Evolutionary conservation across 1,140 invertebrate genomes (phyloP).

Genomic region (Drosophila pandora): DNA sequence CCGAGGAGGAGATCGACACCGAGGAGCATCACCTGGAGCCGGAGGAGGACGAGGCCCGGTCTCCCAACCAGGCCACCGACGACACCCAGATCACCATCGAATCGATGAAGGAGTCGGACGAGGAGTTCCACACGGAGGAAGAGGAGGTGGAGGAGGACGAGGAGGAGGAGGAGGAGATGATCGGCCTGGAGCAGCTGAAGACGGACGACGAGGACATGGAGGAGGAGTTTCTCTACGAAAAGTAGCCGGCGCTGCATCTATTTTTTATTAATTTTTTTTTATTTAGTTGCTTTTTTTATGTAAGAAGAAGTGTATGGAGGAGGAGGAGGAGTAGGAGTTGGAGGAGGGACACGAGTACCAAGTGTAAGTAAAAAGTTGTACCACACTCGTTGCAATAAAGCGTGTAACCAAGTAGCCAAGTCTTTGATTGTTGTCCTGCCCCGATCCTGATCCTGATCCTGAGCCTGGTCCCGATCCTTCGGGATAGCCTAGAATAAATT

Average conservation of each 20-base stretch:
- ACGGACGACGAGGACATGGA: constrained; percentile 7
- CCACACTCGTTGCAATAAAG: constrained; percentile 54
- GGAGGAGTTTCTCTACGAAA: constrained; percentile 18
- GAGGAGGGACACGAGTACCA: background rate
- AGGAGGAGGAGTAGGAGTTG: background rate
- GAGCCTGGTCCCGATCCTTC: too few species aligned
- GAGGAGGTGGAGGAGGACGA: constrained; percentile 41
- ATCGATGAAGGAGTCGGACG: constrained; percentile 67
- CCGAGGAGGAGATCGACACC: constrained; percentile 18
- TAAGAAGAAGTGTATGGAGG: too few species aligned
- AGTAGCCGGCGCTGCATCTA: background rate
- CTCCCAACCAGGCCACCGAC: constrained; percentile 33
- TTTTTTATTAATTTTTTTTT: constrained; percentile 14
- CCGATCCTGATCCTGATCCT: too few species aligned
- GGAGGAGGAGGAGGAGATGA: constrained; percentile 34
- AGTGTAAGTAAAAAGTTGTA: background rate
- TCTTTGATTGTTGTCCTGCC: background rate
- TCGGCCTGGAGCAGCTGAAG: constrained; percentile 9
- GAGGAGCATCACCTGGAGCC: constrained; percentile 19
- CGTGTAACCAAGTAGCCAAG: constrained; percentile 19
- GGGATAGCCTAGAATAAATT: background rate
- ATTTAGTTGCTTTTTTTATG: constrained; percentile 7
- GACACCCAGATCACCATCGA: constrained; percentile 70
- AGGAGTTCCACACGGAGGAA: constrained; percentile 47
- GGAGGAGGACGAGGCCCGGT: constrained; percentile 16